Conservation (phyloP, 2,113 vertebrate species). For the Amblyopsis rosae region DNA sequence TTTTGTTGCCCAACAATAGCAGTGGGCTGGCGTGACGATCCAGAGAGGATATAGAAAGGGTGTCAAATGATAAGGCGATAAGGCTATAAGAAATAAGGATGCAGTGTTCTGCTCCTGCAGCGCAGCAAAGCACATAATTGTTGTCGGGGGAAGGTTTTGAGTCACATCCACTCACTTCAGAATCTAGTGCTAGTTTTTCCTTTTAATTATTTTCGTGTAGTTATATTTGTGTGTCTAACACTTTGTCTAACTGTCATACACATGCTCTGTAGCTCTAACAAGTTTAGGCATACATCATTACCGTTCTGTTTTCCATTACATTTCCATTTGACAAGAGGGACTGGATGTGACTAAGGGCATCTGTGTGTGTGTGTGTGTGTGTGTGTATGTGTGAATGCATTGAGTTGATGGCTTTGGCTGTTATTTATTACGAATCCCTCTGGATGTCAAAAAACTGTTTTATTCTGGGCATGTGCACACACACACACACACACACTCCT, state of each 20-base stretch:
- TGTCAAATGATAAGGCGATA: neutral
- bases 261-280: neutral
- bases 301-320: slow-evolving; percentile 20
- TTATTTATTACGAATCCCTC: neutral
- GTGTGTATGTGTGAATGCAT: neutral
- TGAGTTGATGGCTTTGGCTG: neutral
- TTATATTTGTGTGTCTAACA: neutral
- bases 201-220: neutral
- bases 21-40: slow-evolving; percentile 7
- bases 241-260: neutral
- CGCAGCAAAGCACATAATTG: neutral
- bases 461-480: neutral
- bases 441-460: neutral
- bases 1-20: slow-evolving; percentile 16
- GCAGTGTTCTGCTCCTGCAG: neutral
- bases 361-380: neutral
- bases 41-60: neutral
- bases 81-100: neutral
- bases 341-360: neutral
- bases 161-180: neutral
- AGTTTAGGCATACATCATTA: slow-evolving; percentile 33
- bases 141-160: neutral
- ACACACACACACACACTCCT: slow-evolving; percentile 9
- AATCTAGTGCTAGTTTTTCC: neutral
- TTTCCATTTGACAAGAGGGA: neutral